These are phyloP conservation scores for Ypsolopha scabrella DNA, from an alignment of 2,888 invertebrate species.

Conservation along the genomic window DNA sequence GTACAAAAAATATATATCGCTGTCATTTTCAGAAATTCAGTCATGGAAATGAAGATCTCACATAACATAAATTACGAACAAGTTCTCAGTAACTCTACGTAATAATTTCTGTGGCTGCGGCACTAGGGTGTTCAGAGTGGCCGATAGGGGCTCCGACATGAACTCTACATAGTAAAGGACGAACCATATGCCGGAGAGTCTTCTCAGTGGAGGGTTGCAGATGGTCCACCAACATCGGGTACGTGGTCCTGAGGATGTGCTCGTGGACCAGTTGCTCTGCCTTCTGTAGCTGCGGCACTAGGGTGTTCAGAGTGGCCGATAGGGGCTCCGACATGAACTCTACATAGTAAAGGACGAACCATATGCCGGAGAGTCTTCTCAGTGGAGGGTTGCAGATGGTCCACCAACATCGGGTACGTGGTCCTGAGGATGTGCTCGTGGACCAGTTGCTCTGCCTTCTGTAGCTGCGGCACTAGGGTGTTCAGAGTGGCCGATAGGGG, in stretches of 20 bases:
- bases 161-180: slow-evolving; percentile 48
- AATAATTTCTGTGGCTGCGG: too few species aligned
- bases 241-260: slow-evolving; percentile 53
- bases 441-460: slow-evolving; percentile 53
- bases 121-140: slow-evolving; percentile 43
- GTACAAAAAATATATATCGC: too few species aligned
- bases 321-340: slow-evolving; percentile 57
- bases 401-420: slow-evolving; percentile 52
- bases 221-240: slow-evolving; percentile 50
- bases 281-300: too few species aligned
- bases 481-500: slow-evolving; percentile 43
- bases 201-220: slow-evolving; percentile 57
- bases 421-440: slow-evolving; percentile 57
- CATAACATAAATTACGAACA: too few species aligned
- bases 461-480: slow-evolving; percentile 46
- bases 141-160: slow-evolving; percentile 46
- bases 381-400: slow-evolving; percentile 50
- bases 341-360: slow-evolving; percentile 43
- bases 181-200: slow-evolving; percentile 50
- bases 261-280: slow-evolving; percentile 58
- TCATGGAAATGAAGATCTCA: too few species aligned
- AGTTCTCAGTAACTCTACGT: too few species aligned
- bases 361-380: slow-evolving; percentile 55
- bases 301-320: slow-evolving; percentile 36
- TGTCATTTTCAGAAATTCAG: too few species aligned